Evolutionary conservation across 2,113 vertebrate species (phyloP), one percentile per base, ranked within the genome.

Genomic region (Python bivittatus): DNA sequence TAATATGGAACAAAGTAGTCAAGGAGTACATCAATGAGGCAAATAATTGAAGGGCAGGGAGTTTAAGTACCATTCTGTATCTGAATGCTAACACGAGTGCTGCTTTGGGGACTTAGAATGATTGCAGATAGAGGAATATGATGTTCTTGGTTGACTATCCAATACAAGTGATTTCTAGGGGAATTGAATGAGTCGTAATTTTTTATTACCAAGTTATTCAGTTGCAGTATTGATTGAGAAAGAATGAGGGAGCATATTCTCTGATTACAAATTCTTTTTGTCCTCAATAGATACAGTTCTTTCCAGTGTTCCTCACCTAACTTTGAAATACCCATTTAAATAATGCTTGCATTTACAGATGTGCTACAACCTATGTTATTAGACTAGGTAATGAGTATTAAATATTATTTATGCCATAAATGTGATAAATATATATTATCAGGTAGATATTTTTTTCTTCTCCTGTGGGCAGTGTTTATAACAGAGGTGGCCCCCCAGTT

Each of bases 31-130:
- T 61, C 86, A 93, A 23, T 91, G 90, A 93, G 48, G 20, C 90
- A 92, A 90, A 94, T 27, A 54, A 93, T 88, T 93, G 52, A 93
- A 54, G n/a, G 56, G 9, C 11, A 91, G 0, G 64, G 64, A 89
- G 42, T 92, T 89, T 89, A 89, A 92, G n/a, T 60, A 38, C 3
- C 29, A 3, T 92, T 91, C 61, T 64, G 42, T 91, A 85, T 91
- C 91, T 86, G 0, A 23, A 90, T 25, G 9, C 0, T 17, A n/a
- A 87, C 88, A 83, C 85, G 84, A 23, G 84, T 90, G 2, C 86
- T 42, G 25, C 53, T 94, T 12, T 87, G 61, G 61, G 89, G 88
- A 91, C 87, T 53, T 88, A 64, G 33, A 15, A 52, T 27, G 91
- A 84, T 42, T 89, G 87, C 22, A 54, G 56, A 25, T 85, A 84